phyloP scores from a whole-genome alignment of 1,140 invertebrate species.

The Cyrtorhinus lividipennis region DNA sequence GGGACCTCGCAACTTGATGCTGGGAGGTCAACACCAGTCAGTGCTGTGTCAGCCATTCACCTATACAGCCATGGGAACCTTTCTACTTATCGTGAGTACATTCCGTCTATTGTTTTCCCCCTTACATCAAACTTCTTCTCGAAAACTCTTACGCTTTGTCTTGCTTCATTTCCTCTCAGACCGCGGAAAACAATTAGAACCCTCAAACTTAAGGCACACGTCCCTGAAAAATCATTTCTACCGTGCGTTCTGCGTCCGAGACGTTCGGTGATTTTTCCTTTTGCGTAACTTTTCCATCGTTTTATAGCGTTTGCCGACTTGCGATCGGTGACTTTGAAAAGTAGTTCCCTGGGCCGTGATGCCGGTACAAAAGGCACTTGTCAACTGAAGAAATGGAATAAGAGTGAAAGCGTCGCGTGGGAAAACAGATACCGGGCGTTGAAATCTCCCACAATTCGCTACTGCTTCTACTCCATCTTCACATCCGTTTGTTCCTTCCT shows the following conservation, averaged over 20 bases:
- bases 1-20: conserved; percentile 4
- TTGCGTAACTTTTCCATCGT: neutral
- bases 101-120: conserved; percentile 3
- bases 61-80: conserved; percentile 5
- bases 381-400: neutral
- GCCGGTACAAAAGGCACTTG: neutral
- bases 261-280: no score
- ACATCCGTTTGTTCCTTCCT: no score
- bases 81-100: conserved; percentile 10
- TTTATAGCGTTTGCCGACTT: no score
- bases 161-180: conserved; percentile 3
- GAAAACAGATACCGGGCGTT: conserved; percentile 3
- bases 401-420: neutral
- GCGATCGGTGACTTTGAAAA: no score
- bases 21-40: conserved; percentile 7
- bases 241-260: neutral
- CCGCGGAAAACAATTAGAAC: conserved; percentile 2
- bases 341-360: no score
- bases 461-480: neutral
- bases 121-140: conserved; percentile 1
- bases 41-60: conserved; percentile 7
- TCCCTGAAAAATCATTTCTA: neutral
- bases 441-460: neutral
- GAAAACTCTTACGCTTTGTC: neutral
- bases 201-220: neutral